Base-by-base conservation (phyloP, 2,113 vertebrate genomes). In the Merops nubicus region DNA sequence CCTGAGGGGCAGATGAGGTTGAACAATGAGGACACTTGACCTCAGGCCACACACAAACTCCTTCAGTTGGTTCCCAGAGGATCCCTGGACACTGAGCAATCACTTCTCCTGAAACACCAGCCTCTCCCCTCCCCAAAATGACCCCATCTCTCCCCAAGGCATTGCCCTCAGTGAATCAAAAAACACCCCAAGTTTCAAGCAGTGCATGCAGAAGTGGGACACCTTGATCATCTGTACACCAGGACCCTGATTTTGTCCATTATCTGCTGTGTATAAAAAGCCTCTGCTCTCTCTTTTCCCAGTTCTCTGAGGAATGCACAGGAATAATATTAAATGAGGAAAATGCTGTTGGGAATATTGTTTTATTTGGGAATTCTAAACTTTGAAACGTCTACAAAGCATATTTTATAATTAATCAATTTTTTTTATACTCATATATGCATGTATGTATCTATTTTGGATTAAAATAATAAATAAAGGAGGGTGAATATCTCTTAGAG, bases 231-330 rank as follows among this genome's bases (percentile, higher is more conserved):
- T 88, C 76, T 88, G 34, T 26, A 59, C 47, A 59, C 82, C 1
- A n/a, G 68, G 72, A 94, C 85, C 63, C 54, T 81, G 85, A 67
- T 95, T 96, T 93, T 93, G 76, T 92, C 93, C 85, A 67, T 96
- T 97, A 93, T 51, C 67, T 0, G 4, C 63, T 68, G 54, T 59
- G 60, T 91, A 77, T 88, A 70, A 91, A 96, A 96, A 90, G 38
- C 50, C 42, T 91, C 85, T 88, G 59, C 89, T 96, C 65, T 89
- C 91, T 96, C 63, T 91, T 88, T 83, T 91, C 88, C 42, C 28
- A 48, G 82, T 77, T 77, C 95, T 83, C 93, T 64, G 51, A 88
- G 76, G 93, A 95, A 95, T 22, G 23, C 25, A 18, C 26, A 63
- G 50, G 83, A 94, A 90, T 95, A 77, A 79, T 92, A 88, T 93